phyloP scores from a whole-genome alignment of 2,888 invertebrate species.

The Empis stercorea region DNA sequence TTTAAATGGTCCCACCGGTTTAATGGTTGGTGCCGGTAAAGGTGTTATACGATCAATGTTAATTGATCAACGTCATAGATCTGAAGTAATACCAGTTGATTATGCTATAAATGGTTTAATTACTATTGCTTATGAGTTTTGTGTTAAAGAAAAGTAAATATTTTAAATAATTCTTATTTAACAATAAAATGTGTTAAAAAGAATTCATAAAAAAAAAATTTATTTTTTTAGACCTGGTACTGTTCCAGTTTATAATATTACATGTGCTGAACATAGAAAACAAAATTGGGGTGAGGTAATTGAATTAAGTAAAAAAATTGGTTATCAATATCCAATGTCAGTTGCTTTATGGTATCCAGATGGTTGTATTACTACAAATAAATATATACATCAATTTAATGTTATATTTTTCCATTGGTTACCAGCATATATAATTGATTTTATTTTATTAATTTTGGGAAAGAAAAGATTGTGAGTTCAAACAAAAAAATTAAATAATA shows the following conservation, averaged over 20 bases:
- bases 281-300: constrained; percentile 81
- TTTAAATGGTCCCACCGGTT: constrained; percentile 78
- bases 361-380: constrained; percentile 59
- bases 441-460: constrained; percentile 57
- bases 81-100: constrained; percentile 70
- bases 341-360: constrained; percentile 78
- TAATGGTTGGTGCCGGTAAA: constrained; percentile 72
- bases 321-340: constrained; percentile 69
- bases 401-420: constrained; percentile 68
- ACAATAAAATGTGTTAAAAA: too few relatives aligned
- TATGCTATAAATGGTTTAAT: constrained; percentile 73
- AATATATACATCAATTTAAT: constrained; percentile 53
- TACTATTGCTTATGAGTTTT: constrained; percentile 46
- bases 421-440: constrained; percentile 72
- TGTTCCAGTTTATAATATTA: constrained; percentile 80
- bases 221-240: constrained; percentile 40
- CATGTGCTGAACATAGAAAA: constrained; percentile 68
- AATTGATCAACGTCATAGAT: constrained; percentile 57
- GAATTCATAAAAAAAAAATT: too few relatives aligned
- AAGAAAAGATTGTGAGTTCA: constrained; percentile 73
- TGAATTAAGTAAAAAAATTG: constrained; percentile 54
- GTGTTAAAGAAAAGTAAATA: too few relatives aligned
- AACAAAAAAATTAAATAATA: background rate
- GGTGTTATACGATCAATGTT: constrained; percentile 81
- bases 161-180: too few relatives aligned